These are phyloP conservation scores for Drosophila colorata DNA, from an alignment of 2,888 invertebrate species.

Conservation along the genomic window DNA sequence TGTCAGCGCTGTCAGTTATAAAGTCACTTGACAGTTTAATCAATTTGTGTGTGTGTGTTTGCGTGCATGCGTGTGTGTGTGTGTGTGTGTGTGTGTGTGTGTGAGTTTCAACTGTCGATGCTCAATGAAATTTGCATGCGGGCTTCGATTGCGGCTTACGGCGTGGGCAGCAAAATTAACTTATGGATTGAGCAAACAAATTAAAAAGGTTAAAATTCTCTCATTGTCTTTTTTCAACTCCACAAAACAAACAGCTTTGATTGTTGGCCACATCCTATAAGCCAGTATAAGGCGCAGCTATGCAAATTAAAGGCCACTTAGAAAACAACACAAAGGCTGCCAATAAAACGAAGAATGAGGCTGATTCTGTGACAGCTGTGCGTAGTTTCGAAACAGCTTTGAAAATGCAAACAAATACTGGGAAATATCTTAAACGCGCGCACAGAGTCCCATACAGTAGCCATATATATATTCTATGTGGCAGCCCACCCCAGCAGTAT, in stretches of 20 bases:
- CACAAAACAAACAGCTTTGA: slow-evolving; percentile 10
- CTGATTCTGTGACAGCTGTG: slow-evolving; percentile 58
- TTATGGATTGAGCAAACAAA: slow-evolving; percentile 46
- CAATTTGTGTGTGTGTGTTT: slow-evolving; percentile 58
- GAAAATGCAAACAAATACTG: slow-evolving; percentile 41
- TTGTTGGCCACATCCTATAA: background rate
- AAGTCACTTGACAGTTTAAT: slow-evolving; percentile 81
- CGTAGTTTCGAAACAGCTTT: slow-evolving; percentile 16
- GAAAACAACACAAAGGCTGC: slow-evolving; percentile 31
- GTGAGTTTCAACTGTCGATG: slow-evolving; percentile 41
- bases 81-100: slow-evolving; percentile 34
- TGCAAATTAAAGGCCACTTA: slow-evolving; percentile 45
- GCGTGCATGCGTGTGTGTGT: slow-evolving; percentile 33
- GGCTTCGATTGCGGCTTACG: slow-evolving; percentile 22
- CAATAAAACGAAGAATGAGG: slow-evolving; percentile 38
- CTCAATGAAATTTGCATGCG: slow-evolving; percentile 51
- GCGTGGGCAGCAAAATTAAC: slow-evolving; percentile 24
- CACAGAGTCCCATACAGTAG: background rate
- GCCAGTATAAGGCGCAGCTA: slow-evolving; percentile 16
- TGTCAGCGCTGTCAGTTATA: slow-evolving; percentile 75
- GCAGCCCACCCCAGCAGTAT: slow-evolving; percentile 42
- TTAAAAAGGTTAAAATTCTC: slow-evolving; percentile 18
- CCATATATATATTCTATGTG: background rate
- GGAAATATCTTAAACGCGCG: slow-evolving; percentile 25
- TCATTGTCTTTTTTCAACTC: slow-evolving; percentile 25